These are phyloP conservation scores for Tachuris rubrigastra DNA, from an alignment of 2,113 vertebrate genomes.

Conservation along the genomic window DNA sequence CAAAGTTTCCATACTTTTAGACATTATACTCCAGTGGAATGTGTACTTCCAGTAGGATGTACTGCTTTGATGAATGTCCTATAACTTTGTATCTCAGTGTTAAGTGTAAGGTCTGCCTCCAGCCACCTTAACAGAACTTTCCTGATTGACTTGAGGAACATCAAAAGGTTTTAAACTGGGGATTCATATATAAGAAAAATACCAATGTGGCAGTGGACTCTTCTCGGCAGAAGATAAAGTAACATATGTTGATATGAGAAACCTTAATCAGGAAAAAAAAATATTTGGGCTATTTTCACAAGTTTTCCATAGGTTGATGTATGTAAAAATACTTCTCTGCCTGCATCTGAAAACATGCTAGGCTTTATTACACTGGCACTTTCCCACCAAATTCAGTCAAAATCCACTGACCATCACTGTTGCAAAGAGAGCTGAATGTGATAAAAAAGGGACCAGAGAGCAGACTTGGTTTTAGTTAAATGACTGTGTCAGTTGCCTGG, in stretches of 20 bases:
- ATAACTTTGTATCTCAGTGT: background rate
- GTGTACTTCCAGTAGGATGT: background rate
- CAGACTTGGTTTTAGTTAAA: background rate
- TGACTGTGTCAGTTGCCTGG: background rate
- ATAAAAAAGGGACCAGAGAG: background rate
- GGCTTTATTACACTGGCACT: background rate
- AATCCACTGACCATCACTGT: background rate
- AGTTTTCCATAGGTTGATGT: background rate
- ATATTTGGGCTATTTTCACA: background rate
- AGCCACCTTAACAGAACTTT: background rate
- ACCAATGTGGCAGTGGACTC: background rate
- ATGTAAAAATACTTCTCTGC: background rate
- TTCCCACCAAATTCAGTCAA: background rate
- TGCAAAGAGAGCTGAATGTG: background rate
- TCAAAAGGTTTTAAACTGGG: background rate
- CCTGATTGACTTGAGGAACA: background rate
- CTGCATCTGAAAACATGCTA: background rate
- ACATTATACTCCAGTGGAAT: background rate
- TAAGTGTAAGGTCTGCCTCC: background rate
- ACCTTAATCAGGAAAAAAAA: background rate
- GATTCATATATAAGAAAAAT: background rate
- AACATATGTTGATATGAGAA: background rate
- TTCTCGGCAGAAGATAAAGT: background rate
- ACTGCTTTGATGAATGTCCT: background rate
- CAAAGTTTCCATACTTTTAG: background rate